Base-by-base conservation (phyloP, 2,113 vertebrate species). In the Pygoscelis antarcticus region DNA sequence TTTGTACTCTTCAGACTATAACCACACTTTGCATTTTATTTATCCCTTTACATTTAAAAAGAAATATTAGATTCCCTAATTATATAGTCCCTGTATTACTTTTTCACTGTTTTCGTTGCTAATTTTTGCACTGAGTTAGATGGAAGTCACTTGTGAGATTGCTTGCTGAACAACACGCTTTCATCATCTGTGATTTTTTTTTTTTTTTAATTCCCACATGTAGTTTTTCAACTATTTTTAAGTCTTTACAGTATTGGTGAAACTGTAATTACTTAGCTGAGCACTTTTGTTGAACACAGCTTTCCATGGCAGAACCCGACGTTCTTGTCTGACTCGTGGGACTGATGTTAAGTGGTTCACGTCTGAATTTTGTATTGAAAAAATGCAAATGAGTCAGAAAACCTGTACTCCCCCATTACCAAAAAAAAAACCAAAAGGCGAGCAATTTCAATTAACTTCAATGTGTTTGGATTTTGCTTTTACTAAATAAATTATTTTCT, bases 1-100 rank as follows among this genome's bases (percentile, higher is more conserved):
- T 84, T 78, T 36, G 16, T 72, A 81, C 91, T 94, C 85, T 96
- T 96, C 95, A 78, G 89, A 89, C 42, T 97, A 96, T 97, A 96
- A 95, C 96, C 91, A 7, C 96, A 86, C 93, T 93, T 94, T 84
- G 71, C 49, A 60, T 55, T 91, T 70, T 47, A 78, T 90, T 80
- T 38, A 74, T 89, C 54, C 57, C 36, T 87, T 92, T 89, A 40
- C 13, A 36, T 65, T 75, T 93, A 68, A 65, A 89, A 72, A 87
- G 25, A 83, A 91, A 38, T 34, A 55, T 0, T 85, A 61, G 51
- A 52, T 93, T 76, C 81, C 58, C 64, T 83, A 79, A 61, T 88
- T 85, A 42, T 42, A 8, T 36, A 60, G 62, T 77, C n/a, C 55
- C n/a, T 74, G 7, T 69, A 46, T 86, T 77, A 60, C 64, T 71